Evolutionary conservation across 1,140 invertebrate genomes (phyloP).

Genomic region (Cepaea nemoralis): DNA sequence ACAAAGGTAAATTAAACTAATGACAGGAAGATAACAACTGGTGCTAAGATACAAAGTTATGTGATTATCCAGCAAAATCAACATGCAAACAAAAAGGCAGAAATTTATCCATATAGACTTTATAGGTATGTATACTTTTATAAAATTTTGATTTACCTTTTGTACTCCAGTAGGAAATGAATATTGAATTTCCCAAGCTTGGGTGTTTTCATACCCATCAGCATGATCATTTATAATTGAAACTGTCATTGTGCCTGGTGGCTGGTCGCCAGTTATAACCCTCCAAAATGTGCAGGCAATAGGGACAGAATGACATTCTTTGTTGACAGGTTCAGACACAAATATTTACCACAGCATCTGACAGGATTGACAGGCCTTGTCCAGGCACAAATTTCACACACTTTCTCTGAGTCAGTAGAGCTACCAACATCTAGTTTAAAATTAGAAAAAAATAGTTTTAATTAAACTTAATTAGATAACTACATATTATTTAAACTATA

Average conservation of each 20-base stretch:
- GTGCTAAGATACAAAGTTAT: no score
- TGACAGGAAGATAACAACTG: no score
- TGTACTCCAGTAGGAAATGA: neutral
- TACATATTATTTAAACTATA: no score
- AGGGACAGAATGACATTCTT: neutral
- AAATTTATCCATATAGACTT: no score
- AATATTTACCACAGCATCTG: neutral
- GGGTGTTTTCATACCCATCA: neutral
- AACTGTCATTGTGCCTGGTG: neutral
- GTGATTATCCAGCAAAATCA: no score
- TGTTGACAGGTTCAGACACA: neutral
- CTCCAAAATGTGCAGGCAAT: neutral
- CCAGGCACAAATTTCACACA: neutral
- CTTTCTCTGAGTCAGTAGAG: neutral
- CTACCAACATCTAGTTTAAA: neutral
- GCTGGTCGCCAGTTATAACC: neutral
- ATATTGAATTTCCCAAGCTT: neutral
- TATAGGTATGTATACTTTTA: no score
- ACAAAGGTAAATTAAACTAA: no score
- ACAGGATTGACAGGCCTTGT: neutral
- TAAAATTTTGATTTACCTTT: neutral
- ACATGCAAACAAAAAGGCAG: no score
- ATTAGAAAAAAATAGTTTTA: neutral
- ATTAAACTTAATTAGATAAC: no score
- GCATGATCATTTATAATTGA: neutral